A percentile compares a stretch with the other conserved stretches of the same genome.
phyloP scores from a whole-genome alignment of 1,140 invertebrate species.

The Atta cephalotes region DNA sequence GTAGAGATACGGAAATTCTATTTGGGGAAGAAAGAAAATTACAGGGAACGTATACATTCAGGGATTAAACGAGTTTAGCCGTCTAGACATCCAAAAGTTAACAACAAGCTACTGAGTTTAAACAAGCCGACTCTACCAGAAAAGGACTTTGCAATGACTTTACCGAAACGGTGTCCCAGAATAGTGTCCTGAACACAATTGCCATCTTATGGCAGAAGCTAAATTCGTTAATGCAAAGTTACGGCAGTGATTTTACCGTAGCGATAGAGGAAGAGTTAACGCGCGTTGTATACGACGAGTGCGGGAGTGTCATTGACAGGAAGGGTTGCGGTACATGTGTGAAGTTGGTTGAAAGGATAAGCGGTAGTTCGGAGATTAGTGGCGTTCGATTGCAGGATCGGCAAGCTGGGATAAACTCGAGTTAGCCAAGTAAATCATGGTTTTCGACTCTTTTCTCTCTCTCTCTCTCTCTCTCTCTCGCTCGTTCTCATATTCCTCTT shows the following conservation, averaged over 20 bases:
- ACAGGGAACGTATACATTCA: constrained; percentile 23
- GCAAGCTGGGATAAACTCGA: constrained; percentile 69
- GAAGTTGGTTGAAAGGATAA: constrained; percentile 63
- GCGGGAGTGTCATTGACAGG: constrained; percentile 33
- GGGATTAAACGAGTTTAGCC: constrained; percentile 37
- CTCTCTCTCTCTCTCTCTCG: background rate
- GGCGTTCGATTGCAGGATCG: constrained; percentile 70
- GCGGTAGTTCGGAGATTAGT: constrained; percentile 67
- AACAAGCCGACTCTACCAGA: background rate
- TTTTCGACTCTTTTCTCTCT: constrained; percentile 39
- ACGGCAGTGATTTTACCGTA: background rate
- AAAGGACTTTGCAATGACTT: constrained; percentile 15
- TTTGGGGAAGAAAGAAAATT: constrained; percentile 44
- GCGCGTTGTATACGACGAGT: constrained; percentile 24
- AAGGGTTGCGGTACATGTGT: constrained; percentile 21
- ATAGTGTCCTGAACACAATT: no score
- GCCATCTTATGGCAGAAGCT: constrained; percentile 23
- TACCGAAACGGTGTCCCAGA: background rate
- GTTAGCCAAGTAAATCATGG: constrained; percentile 72
- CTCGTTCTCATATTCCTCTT: constrained; percentile 1
- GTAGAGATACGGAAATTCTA: constrained; percentile 43
- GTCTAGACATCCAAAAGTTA: constrained; percentile 45
- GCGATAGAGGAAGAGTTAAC: background rate
- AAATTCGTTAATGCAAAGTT: constrained; percentile 42
- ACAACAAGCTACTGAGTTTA: constrained; percentile 46